phyloP scores from a whole-genome alignment of 2,888 invertebrate genomes.

The Drosophila rubida region DNA sequence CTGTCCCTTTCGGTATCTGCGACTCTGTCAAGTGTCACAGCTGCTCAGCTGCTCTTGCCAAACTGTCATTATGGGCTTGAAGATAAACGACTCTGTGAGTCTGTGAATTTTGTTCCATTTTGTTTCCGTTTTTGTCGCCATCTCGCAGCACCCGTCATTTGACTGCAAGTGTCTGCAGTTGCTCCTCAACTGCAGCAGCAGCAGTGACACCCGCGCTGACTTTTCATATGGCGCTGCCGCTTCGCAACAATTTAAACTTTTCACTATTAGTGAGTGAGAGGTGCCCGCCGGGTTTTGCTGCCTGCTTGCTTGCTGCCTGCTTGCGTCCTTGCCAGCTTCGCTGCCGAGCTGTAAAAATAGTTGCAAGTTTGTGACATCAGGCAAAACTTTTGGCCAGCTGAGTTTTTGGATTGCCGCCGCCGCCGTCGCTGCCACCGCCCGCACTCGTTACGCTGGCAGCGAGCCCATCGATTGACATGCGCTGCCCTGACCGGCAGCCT shows the following conservation, averaged over 20 bases:
- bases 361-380: slow-evolving; percentile 71
- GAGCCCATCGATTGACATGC: slow-evolving; percentile 62
- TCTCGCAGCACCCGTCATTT: background rate
- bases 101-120: slow-evolving; percentile 48
- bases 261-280: slow-evolving; percentile 72
- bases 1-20: slow-evolving; percentile 7
- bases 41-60: slow-evolving; percentile 57
- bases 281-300: slow-evolving; percentile 35
- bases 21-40: slow-evolving; percentile 63
- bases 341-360: slow-evolving; percentile 56
- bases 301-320: background rate
- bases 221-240: slow-evolving; percentile 77
- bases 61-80: slow-evolving; percentile 78
- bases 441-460: slow-evolving; percentile 27
- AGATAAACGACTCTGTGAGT: slow-evolving; percentile 76
- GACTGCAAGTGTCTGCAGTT: slow-evolving; percentile 40
- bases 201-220: slow-evolving; percentile 63
- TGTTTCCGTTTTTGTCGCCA: slow-evolving; percentile 20
- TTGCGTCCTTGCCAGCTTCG: background rate
- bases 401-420: slow-evolving; percentile 27
- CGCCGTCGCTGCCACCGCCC: background rate
- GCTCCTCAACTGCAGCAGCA: slow-evolving; percentile 21
- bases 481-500: slow-evolving; percentile 24
- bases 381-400: slow-evolving; percentile 58
- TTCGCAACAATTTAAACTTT: slow-evolving; percentile 78